Percentiles rank a stretch among this genome's conserved stretches.
These are phyloP conservation scores for Siniperca chuatsi DNA, from an alignment of 2,113 vertebrate genomes.

Conservation along the genomic window DNA sequence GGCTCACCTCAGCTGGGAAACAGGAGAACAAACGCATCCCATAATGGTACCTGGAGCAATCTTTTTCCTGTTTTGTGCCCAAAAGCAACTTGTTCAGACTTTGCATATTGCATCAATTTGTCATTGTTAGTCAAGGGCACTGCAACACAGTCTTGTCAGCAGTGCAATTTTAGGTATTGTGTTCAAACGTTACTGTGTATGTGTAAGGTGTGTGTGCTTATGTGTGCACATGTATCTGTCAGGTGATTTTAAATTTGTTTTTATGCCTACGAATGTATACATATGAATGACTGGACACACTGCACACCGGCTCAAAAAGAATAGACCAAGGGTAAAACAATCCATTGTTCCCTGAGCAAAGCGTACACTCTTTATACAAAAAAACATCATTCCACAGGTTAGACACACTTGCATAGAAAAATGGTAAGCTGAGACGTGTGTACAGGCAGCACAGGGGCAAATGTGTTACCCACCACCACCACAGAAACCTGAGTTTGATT, in stretches of 20 bases:
- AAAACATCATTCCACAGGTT: background rate
- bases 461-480: background rate
- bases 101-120: constrained; percentile 76
- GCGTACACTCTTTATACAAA: constrained; percentile 24
- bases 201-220: constrained; percentile 18
- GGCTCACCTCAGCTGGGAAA: constrained; percentile 58
- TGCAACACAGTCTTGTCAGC: constrained; percentile 55
- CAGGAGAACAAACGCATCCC: constrained; percentile 59
- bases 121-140: constrained; percentile 77
- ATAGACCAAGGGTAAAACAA: constrained; percentile 56
- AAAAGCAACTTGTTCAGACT: constrained; percentile 74
- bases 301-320: constrained; percentile 11
- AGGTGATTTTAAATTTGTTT: constrained; percentile 59
- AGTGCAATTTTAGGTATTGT: constrained; percentile 54
- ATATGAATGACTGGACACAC: constrained; percentile 49
- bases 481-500: constrained; percentile 1
- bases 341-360: constrained; percentile 37
- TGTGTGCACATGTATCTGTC: constrained; percentile 27
- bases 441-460: background rate
- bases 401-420: constrained; percentile 8
- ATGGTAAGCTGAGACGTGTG: background rate
- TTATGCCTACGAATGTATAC: constrained; percentile 48
- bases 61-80: constrained; percentile 59
- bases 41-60: constrained; percentile 53
- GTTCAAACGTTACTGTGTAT: constrained; percentile 32